These are phyloP conservation scores for Cecidostiba fungosa DNA, from an alignment of 2,888 invertebrate genomes.

Conservation along the genomic window DNA sequence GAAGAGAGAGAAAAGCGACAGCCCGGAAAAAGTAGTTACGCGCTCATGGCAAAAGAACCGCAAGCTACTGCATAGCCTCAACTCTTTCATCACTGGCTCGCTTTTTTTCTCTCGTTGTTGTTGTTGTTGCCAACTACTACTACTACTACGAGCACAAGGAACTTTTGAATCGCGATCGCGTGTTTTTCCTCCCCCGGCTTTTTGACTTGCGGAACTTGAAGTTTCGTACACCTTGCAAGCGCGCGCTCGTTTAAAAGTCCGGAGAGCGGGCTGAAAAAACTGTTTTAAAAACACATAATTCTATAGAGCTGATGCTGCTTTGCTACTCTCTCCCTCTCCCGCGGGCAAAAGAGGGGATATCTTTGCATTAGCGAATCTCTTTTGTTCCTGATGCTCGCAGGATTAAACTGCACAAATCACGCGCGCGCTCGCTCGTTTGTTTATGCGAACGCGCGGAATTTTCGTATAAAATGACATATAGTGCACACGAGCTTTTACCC, in stretches of 20 bases:
- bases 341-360: not conserved
- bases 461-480: not conserved
- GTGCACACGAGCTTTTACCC: not conserved
- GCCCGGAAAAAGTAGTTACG: conserved; percentile 39
- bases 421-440: not conserved
- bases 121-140: not conserved
- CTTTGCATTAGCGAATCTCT: conserved; percentile 12
- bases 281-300: conserved; percentile 9
- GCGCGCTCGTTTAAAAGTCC: conserved; percentile 20
- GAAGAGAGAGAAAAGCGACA: conserved; percentile 4
- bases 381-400: conserved; percentile 14
- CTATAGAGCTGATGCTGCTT: not conserved
- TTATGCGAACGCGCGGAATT: not conserved
- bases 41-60: not conserved
- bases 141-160: not conserved
- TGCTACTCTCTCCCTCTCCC: not conserved
- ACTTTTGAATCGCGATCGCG: not conserved
- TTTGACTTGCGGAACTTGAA: conserved; percentile 33
- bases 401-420: conserved; percentile 9
- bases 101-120: not conserved
- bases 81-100: not conserved
- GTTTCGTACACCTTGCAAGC: not conserved
- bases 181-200: not conserved
- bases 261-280: not conserved
- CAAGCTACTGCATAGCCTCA: not conserved